Percentiles rank a stretch among this genome's conserved stretches.
Evolutionary conservation across 2,113 vertebrate species (phyloP).

Genomic region (Blennius ocellaris): DNA sequence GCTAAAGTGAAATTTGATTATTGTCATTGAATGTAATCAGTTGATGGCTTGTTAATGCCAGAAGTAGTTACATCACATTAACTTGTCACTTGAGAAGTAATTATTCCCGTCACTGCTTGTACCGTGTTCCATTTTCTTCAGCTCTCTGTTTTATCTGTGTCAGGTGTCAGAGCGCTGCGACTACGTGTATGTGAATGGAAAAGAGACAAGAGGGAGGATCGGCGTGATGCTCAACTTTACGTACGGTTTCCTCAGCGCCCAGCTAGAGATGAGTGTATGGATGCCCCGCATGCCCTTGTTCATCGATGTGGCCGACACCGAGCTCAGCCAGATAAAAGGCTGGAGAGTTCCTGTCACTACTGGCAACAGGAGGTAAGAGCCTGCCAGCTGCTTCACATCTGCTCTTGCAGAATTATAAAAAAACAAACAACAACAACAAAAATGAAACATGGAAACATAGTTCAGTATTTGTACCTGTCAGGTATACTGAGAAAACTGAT

Average conservation of each 20-base stretch:
- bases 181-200: constrained; percentile 91
- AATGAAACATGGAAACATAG: too few species aligned
- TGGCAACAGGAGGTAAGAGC: constrained; percentile 87
- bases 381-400: neutral
- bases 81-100: too few species aligned
- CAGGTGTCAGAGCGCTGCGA: constrained; percentile 95
- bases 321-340: constrained; percentile 96
- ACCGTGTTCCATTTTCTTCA: neutral
- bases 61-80: too few species aligned
- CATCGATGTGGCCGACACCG: constrained; percentile 91
- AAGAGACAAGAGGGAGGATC: constrained; percentile 89
- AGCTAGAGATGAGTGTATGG: constrained; percentile 94
- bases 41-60: too few species aligned
- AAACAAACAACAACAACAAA: too few species aligned
- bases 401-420: neutral
- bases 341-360: constrained; percentile 92
- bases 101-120: neutral
- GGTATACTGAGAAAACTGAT: too few species aligned
- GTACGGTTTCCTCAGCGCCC: constrained; percentile 89
- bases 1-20: too few species aligned
- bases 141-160: neutral
- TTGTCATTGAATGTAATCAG: too few species aligned
- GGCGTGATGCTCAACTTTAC: constrained; percentile 89
- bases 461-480: too few species aligned
- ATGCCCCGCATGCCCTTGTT: constrained; percentile 90